Base-by-base conservation (phyloP, 2,888 invertebrate genomes). In the Acronicta alni region DNA sequence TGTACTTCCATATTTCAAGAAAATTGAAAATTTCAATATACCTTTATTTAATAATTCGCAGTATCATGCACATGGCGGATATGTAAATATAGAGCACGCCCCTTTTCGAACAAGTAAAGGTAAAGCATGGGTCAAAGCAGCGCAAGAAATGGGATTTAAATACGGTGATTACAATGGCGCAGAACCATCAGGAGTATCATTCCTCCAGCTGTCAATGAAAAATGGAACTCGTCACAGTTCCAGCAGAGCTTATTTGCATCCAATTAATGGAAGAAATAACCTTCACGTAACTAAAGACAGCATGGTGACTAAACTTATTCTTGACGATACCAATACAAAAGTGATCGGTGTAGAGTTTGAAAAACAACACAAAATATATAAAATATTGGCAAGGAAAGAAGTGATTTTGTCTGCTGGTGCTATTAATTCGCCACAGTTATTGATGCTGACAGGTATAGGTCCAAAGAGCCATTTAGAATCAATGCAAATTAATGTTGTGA, bases 381-480 rank as follows among this genome's bases (percentile, higher is more conserved):
- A 92, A 67, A 95, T 96, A 46, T 86, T 93, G 63, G 96, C 96
- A 3, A 95, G 89, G 30, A 96, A 95, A 79, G 97, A 97, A 88
- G 96, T 98, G 0, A 96, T 98, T 53, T 68, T 98, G 35, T 95
- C 96, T 45, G 97, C 97, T 0, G 98, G 97, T 7, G 95, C 97
- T 3, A 95, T 98, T 30, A 96, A 97, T 86, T 95, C 97, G 9
- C 97, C 98, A 0, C 97, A 97, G 83, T 82, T 98, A 4, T 89
- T 98, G n/a, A 96, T 97, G 96, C 86, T 98, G n/a, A 97, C 97
- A 2, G 98, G 98, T 3, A 95, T 97, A 14, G 97, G 97, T 0
- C 96, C 96, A 0, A 93, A 86, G 60, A 87, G 92, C 20, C 95
- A 96, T 78, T 89, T 97, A 46, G 89, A 93, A 62, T 87, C 94